Conservation (phyloP, 2,113 vertebrate genomes). For the Gambusia affinis region DNA sequence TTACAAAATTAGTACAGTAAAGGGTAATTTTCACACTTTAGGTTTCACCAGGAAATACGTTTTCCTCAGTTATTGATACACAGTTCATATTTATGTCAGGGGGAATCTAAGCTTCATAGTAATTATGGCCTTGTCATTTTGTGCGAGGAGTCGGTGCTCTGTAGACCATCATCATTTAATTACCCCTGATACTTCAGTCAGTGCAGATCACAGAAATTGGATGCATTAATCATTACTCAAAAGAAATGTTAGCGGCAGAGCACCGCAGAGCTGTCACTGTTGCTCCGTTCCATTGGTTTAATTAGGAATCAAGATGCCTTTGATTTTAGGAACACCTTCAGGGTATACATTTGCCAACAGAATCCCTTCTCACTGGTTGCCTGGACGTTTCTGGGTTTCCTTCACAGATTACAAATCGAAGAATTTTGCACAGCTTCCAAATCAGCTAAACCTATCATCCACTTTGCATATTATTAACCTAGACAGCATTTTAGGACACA, state of each 20-base stretch:
- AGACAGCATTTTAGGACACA: constrained; percentile 29
- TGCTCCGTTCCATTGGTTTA: constrained; percentile 60
- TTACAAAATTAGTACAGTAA: neutral
- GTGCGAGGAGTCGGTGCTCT: constrained; percentile 53
- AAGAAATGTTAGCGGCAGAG: constrained; percentile 67
- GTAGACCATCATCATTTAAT: constrained; percentile 68
- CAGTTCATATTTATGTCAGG: constrained; percentile 61
- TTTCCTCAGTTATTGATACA: constrained; percentile 51
- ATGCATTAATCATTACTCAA: constrained; percentile 70
- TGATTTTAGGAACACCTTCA: constrained; percentile 53
- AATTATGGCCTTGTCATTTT: constrained; percentile 67
- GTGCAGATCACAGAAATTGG: constrained; percentile 68
- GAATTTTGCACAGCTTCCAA: constrained; percentile 9
- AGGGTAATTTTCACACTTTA: constrained; percentile 8
- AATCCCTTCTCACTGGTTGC: constrained; percentile 30
- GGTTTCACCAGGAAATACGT: constrained; percentile 20
- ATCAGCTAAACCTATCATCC: constrained; percentile 19
- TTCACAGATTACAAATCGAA: constrained; percentile 19
- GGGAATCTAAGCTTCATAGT: constrained; percentile 55
- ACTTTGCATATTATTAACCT: constrained; percentile 12
- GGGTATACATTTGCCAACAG: constrained; percentile 48
- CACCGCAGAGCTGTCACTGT: constrained; percentile 51
- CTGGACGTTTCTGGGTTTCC: constrained; percentile 28
- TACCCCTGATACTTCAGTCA: constrained; percentile 65
- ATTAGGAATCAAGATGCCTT: constrained; percentile 64